These are phyloP conservation scores for Pachypanchax playfairii DNA, from an alignment of 2,113 vertebrate species.

Conservation along the genomic window DNA sequence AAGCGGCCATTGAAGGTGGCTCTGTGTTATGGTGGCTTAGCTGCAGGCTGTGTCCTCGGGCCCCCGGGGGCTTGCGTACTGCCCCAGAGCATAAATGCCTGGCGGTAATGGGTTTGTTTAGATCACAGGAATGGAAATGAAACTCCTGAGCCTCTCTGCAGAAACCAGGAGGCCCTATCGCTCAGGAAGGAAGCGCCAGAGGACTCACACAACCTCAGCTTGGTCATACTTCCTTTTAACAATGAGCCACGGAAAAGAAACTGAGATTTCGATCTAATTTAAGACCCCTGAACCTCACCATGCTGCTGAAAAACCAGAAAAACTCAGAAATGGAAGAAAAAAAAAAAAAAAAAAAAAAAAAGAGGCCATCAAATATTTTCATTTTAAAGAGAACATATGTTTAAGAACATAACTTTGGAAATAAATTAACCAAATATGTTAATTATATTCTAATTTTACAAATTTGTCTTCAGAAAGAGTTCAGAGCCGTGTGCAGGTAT, in stretches of 20 bases:
- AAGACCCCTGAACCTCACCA: slow-evolving; percentile 55
- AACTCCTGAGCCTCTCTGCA: slow-evolving; percentile 71
- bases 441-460: slow-evolving; percentile 76
- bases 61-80: slow-evolving; percentile 51
- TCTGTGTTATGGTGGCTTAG: slow-evolving; percentile 80
- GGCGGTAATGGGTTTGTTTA: slow-evolving; percentile 82
- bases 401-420: slow-evolving; percentile 56
- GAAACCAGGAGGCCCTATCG: slow-evolving; percentile 72
- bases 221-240: slow-evolving; percentile 61
- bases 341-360: slow-evolving; percentile 14
- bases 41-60: slow-evolving; percentile 71
- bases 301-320: slow-evolving; percentile 45
- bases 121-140: slow-evolving; percentile 83
- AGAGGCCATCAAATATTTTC: slow-evolving; percentile 25
- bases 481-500: slow-evolving; percentile 78
- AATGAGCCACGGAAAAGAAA: slow-evolving; percentile 59
- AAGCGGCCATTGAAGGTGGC: slow-evolving; percentile 73
- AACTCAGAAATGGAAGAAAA: slow-evolving; percentile 42
- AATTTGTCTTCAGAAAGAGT: slow-evolving; percentile 71
- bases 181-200: slow-evolving; percentile 66
- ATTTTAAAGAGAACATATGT: slow-evolving; percentile 43
- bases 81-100: slow-evolving; percentile 67
- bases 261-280: slow-evolving; percentile 77
- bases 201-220: slow-evolving; percentile 48
- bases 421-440: slow-evolving; percentile 66